Base-by-base conservation (phyloP, 1,140 invertebrate species). In the Euglossa dilemma region DNA sequence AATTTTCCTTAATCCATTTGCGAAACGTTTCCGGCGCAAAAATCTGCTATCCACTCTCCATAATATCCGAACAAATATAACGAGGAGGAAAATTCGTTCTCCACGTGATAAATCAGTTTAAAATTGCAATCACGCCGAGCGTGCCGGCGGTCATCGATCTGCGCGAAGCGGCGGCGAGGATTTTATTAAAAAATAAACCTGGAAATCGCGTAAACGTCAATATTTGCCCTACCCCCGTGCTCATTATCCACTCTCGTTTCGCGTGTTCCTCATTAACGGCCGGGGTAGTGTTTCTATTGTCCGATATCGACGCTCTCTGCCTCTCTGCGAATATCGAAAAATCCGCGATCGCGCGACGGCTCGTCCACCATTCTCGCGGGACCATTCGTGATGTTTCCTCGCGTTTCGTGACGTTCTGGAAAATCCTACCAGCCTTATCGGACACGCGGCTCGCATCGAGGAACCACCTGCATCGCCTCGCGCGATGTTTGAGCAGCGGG, bases 361-460 rank as follows among this genome's bases (percentile, higher is more conserved):
- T 14, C 14, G 25, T 2, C 6, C 6, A 23, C 6, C 8, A 69
- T n/a, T n/a, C 23, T n/a, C 23, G 7, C 14, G 28, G 25, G 20
- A 36, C 36, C 36, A 2, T 36, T 36, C 36, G 36, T 36, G 1
- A 4, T 45, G 14, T 52, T 78, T 74, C 77, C 47, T 52, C 16
- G 50, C n/a, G 14, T 6, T 36, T 36, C 16, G 50, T 20, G 11
- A 56, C 54, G 25, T 86, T 84, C 85, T 80, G 20, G 52, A 72
- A 87, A 80, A 72, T 74, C 66, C 43, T 25, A 52, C 85, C 84
- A 87, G 72, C 84, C 86, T 87, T 87, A 87, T 87, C 86, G 59
- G 59, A 50, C 12, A 36, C 63, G 25, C 9, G 61, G 2, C 28
- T 36, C 47, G 25, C 14, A 25, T 43, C 43, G 47, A 43, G 20